Conservation (phyloP, 2,113 vertebrate species). For the Sprattus sprattus region DNA sequence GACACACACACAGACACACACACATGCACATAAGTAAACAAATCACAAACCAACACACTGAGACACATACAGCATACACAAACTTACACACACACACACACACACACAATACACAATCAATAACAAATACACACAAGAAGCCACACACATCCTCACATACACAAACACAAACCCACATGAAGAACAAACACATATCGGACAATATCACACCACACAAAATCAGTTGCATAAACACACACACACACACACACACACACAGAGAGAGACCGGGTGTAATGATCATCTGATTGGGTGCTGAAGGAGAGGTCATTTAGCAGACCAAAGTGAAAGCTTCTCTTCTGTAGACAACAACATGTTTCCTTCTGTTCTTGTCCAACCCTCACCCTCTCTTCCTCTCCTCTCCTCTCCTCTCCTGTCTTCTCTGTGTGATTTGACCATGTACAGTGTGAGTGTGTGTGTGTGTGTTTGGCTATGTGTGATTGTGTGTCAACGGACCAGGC, state of each 20-base stretch:
- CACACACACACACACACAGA: background rate
- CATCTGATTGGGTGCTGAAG: background rate
- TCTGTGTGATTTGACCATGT: too few relatives aligned
- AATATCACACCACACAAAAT: too few relatives aligned
- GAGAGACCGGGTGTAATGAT: background rate
- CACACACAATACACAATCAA: too few relatives aligned
- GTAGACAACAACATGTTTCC: background rate
- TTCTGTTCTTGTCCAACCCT: background rate
- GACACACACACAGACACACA: background rate
- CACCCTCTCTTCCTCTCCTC: background rate
- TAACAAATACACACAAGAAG: too few relatives aligned
- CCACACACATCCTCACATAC: too few relatives aligned
- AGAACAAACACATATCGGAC: too few relatives aligned
- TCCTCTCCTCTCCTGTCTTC: background rate
- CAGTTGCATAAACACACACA: background rate
- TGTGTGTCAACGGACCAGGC: too few relatives aligned
- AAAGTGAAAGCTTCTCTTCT: background rate
- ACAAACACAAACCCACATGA: too few relatives aligned
- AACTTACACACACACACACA: too few relatives aligned
- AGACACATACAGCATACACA: too few relatives aligned
- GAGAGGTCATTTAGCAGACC: background rate
- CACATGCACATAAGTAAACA: background rate
- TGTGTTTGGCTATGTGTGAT: too few relatives aligned
- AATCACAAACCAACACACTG: background rate
- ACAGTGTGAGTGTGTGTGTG: too few relatives aligned